Conservation (phyloP, 2,797 vertebrate species). For the Limnodromus scolopaceus region DNA sequence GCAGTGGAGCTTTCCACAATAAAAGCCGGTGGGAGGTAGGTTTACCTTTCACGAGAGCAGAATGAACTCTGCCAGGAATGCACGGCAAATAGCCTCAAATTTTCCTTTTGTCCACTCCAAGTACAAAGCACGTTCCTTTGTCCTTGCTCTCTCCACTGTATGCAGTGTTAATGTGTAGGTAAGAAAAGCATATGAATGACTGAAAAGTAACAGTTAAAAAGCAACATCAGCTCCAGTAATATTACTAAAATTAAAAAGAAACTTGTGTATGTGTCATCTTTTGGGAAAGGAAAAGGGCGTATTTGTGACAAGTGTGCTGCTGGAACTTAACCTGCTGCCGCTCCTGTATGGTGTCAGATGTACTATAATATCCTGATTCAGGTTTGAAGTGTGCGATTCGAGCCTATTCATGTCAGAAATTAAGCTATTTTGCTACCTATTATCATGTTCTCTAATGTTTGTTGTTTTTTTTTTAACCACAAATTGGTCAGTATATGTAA, state of each 20-base stretch:
- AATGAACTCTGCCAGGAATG: neutral
- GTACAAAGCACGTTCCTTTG: neutral
- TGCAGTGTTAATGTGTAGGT: neutral
- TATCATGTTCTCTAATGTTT: neutral
- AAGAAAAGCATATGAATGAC: neutral
- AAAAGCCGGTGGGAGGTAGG: neutral
- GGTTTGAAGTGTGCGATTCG: neutral
- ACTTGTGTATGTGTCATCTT: neutral
- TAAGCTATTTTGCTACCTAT: neutral
- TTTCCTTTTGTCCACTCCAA: neutral
- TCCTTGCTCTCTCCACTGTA: neutral
- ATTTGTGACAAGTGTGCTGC: neutral
- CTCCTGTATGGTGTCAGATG: rapidly evolving
- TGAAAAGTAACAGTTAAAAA: neutral
- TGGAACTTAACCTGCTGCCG: neutral
- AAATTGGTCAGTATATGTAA: neutral
- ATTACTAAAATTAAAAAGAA: neutral
- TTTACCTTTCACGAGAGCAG: neutral
- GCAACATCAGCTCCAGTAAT: neutral
- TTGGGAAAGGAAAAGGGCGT: neutral
- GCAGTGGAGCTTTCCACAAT: neutral
- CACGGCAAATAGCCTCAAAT: neutral
- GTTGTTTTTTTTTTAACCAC: neutral
- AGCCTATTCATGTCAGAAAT: neutral
- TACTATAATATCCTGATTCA: neutral